phyloP scores from a whole-genome alignment of 2,797 vertebrate species.

The Hybognathus amarus region DNA sequence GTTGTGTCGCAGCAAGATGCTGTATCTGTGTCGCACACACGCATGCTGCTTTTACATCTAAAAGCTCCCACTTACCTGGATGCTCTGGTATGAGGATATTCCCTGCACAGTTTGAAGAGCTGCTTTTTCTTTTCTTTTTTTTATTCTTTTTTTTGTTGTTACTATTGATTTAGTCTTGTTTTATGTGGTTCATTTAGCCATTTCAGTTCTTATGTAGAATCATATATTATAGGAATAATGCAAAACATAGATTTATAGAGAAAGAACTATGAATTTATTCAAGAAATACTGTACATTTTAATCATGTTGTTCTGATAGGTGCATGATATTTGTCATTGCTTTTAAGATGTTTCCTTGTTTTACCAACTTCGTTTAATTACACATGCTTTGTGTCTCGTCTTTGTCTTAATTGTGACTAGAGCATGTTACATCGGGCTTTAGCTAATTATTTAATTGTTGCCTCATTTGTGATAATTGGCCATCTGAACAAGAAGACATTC shows the following conservation, averaged over 20 bases:
- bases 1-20: constrained; percentile 43
- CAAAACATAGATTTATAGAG: background rate
- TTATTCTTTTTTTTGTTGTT: background rate
- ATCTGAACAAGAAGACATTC: constrained; percentile 58
- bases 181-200: background rate
- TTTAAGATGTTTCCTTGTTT: constrained; percentile 11
- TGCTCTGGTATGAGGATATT: constrained; percentile 24
- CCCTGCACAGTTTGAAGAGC: constrained; percentile 37
- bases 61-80: constrained; percentile 45
- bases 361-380: constrained; percentile 50
- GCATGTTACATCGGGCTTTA: constrained; percentile 52
- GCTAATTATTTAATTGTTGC: constrained; percentile 67
- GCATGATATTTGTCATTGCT: background rate
- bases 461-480: constrained; percentile 63
- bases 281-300: background rate
- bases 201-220: background rate
- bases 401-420: constrained; percentile 60
- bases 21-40: constrained; percentile 28
- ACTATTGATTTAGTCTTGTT: background rate
- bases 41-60: constrained; percentile 32
- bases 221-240: background rate
- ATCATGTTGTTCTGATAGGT: background rate
- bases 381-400: constrained; percentile 42
- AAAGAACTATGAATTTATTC: background rate
- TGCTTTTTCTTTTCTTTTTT: background rate